Conservation (phyloP, 2,113 vertebrate species). For the Lonchura striata region DNA sequence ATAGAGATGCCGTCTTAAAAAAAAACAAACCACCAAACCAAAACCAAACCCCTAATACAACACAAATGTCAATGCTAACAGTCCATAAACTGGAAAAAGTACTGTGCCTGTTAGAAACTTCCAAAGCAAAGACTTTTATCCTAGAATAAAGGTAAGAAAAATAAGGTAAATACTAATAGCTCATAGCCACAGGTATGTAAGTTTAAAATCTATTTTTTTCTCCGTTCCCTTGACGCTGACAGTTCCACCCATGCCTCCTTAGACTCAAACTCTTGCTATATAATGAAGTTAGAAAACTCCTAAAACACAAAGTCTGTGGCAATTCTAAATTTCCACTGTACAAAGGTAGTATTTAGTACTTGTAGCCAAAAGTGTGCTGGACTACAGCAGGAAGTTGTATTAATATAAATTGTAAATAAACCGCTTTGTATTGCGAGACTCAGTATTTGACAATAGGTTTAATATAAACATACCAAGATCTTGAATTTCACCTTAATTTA, state of each 20-base stretch:
- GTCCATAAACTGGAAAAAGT: neutral
- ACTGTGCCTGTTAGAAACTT: neutral
- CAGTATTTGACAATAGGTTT: neutral
- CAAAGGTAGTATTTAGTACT: neutral
- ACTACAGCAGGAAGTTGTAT: neutral
- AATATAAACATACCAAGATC: rapidly evolving
- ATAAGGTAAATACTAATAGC: neutral
- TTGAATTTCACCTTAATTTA: neutral
- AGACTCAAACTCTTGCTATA: neutral
- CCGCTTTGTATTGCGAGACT: neutral
- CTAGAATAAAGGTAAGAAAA: neutral
- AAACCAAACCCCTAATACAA: neutral
- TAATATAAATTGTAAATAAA: neutral
- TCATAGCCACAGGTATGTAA: neutral
- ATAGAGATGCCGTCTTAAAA: neutral
- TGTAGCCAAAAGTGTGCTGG: neutral
- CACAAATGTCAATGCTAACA: neutral
- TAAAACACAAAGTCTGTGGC: neutral
- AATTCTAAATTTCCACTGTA: neutral
- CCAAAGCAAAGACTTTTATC: neutral
- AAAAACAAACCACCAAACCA: neutral
- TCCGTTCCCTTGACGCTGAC: neutral
- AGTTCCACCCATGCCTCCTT: neutral
- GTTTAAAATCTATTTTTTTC: neutral
- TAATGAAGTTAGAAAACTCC: neutral